Percentiles rank a stretch among this genome's conserved stretches.
phyloP scores from a whole-genome alignment of 2,888 invertebrate species.

The Acleris holmiana region DNA sequence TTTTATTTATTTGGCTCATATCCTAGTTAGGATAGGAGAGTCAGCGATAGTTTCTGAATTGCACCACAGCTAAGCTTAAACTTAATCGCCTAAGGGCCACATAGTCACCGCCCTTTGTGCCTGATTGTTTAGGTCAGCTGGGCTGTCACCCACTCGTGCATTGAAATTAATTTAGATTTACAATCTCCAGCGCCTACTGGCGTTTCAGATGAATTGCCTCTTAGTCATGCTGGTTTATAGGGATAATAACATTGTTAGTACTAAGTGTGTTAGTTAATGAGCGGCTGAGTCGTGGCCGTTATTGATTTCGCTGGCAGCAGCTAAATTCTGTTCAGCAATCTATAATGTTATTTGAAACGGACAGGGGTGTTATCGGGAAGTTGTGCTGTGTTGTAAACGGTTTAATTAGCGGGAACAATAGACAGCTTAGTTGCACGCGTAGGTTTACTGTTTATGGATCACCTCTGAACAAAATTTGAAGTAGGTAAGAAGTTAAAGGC shows the following conservation, averaged over 20 bases:
- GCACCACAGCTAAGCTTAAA: conserved; percentile 46
- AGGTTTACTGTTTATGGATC: too few species aligned
- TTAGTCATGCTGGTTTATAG: conserved; percentile 45
- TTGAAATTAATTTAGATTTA: conserved; percentile 75
- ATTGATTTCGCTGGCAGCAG: conserved; percentile 36
- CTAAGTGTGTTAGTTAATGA: conserved; percentile 37
- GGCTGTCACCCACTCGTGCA: conserved; percentile 70
- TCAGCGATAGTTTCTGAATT: conserved; percentile 44
- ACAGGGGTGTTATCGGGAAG: conserved; percentile 3
- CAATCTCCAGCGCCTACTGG: conserved; percentile 57
- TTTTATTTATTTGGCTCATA: too few species aligned
- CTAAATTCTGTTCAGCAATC: conserved; percentile 23
- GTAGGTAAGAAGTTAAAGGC: too few species aligned
- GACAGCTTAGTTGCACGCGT: too few species aligned
- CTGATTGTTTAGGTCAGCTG: conserved; percentile 69
- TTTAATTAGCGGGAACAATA: conserved; percentile 1
- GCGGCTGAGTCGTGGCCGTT: conserved; percentile 28
- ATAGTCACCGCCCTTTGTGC: conserved; percentile 63
- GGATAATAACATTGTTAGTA: conserved; percentile 38
- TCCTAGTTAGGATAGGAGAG: background rate
- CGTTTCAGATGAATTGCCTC: conserved; percentile 59
- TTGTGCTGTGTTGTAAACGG: background rate
- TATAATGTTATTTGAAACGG: conserved; percentile 19
- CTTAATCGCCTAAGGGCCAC: conserved; percentile 52
- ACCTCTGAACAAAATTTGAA: too few species aligned